phyloP scores from a whole-genome alignment of 2,797 vertebrate genomes.

The Hemibagrus guttatus region DNA sequence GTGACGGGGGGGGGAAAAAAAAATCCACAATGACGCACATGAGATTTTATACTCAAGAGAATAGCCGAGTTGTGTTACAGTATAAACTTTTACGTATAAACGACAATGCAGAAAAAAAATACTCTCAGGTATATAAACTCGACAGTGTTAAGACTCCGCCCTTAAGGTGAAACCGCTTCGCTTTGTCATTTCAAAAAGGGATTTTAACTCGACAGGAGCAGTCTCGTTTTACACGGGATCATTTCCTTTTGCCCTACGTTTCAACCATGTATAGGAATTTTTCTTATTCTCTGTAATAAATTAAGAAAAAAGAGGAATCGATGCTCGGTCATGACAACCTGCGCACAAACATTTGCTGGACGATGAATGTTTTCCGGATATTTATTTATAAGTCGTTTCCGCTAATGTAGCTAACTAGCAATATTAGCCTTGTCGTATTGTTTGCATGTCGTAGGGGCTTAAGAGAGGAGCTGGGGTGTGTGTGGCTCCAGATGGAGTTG shows the following conservation, averaged over 20 bases:
- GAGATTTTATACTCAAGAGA: slow-evolving; percentile 18
- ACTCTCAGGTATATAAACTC: slow-evolving; percentile 52
- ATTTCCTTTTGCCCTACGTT: neutral
- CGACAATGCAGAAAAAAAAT: slow-evolving; percentile 6
- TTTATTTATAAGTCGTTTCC: slow-evolving; percentile 32
- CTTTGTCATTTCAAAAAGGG: slow-evolving; percentile 30
- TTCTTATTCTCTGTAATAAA: neutral
- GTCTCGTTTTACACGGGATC: neutral
- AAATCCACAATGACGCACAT: neutral
- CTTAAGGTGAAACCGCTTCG: slow-evolving; percentile 4
- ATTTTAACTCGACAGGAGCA: neutral
- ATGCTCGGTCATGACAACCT: slow-evolving; percentile 54
- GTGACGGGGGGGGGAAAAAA: neutral
- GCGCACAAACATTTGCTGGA: slow-evolving; percentile 27
- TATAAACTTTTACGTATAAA: neutral
- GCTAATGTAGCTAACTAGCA: slow-evolving; percentile 18
- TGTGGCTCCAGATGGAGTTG: slow-evolving; percentile 4
- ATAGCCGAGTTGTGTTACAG: neutral
- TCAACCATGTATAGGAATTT: neutral
- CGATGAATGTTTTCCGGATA: slow-evolving; percentile 32
- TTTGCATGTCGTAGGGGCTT: neutral
- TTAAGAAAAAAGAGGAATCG: slow-evolving; percentile 1
- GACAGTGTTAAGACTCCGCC: slow-evolving; percentile 40
- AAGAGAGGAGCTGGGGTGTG: neutral
- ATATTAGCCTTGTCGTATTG: slow-evolving; percentile 31